Evolutionary conservation across 2,797 vertebrate species (phyloP).

Genomic region (Pempheris klunzingeri): DNA sequence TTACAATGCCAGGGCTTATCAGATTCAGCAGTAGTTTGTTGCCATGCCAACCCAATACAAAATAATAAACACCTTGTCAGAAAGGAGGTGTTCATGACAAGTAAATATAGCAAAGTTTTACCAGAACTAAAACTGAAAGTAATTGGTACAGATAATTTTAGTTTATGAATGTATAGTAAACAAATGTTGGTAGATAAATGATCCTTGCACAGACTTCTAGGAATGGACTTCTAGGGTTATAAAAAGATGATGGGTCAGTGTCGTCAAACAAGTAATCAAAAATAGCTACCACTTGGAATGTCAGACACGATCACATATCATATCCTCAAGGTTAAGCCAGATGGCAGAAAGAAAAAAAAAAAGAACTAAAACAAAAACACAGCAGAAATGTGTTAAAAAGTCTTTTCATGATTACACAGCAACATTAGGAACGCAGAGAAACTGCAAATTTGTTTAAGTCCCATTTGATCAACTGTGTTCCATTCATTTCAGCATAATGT

Average conservation of each 20-base stretch:
- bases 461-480: neutral
- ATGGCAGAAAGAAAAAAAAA: slow-evolving; percentile 15
- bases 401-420: neutral
- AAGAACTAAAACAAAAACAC: slow-evolving; percentile 15
- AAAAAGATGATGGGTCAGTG: slow-evolving; percentile 24
- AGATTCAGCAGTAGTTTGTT: slow-evolving; percentile 6
- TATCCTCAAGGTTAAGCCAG: slow-evolving; percentile 16
- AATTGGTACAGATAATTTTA: slow-evolving; percentile 27
- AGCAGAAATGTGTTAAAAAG: slow-evolving; percentile 4
- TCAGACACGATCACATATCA: slow-evolving; percentile 10
- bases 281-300: slow-evolving; percentile 31
- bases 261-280: slow-evolving; percentile 12
- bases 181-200: slow-evolving; percentile 11
- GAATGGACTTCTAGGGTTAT: slow-evolving; percentile 14
- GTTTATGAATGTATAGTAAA: slow-evolving; percentile 19
- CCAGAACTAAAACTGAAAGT: slow-evolving; percentile 10
- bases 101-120: slow-evolving; percentile 36
- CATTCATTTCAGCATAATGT: neutral
- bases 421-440: slow-evolving; percentile 21
- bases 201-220: slow-evolving; percentile 21
- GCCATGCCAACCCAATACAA: slow-evolving; percentile 14
- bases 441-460: slow-evolving; percentile 4
- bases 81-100: slow-evolving; percentile 1
- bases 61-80: slow-evolving; percentile 10
- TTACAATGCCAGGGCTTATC: neutral